Base-by-base conservation (phyloP, 2,113 vertebrate species). In the Halichoerus grypus region DNA sequence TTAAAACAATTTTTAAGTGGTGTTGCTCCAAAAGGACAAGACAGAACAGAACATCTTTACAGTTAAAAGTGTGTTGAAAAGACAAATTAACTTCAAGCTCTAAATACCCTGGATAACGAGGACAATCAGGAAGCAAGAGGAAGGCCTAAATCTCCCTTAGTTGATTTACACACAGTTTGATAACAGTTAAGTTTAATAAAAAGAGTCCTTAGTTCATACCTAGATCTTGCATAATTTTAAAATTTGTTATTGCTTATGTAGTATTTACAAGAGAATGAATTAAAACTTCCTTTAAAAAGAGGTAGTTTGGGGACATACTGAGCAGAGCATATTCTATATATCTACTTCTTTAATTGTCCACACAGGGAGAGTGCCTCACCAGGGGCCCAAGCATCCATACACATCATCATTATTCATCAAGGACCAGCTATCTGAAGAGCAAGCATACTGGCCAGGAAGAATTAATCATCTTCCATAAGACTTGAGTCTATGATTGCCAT, bases 1-100 rank as follows among this genome's bases (percentile, higher is more conserved):
- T 88, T 76, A 77, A 69, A 92, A 63, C 39, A 96, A n/a, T 77
- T 76, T 88, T 74, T 24, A 94, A 97, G 51, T 80, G 22, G 67
- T 46, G 31, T 95, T 74, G 84, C 51, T 95, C 46, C 49, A 88
- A 96, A 89, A 92, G 65, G 59, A 39, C 31, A 91, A 88, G 90
- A 65, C 42, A 36, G 8, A 93, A 91, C 69, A 88, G 31, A 69
- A 63, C 6, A 21, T 90, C 74, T 94, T 91, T 55, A 88, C 2
- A 91, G 53, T 85, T 72, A 72, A 61, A 39, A 94, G 24, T 65
- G 65, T 88, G 31, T 59, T 81, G 33, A 95, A 87, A 97, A 92
- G 51, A 51, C 42, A 94, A 92, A 94, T 77, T 88, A 71, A 86
- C 24, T 59, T 92, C 26, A 88, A 83, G 16, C 46, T 93, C 71